phyloP scores from a whole-genome alignment of 2,797 vertebrate species.

The Enteromius radiatus region DNA sequence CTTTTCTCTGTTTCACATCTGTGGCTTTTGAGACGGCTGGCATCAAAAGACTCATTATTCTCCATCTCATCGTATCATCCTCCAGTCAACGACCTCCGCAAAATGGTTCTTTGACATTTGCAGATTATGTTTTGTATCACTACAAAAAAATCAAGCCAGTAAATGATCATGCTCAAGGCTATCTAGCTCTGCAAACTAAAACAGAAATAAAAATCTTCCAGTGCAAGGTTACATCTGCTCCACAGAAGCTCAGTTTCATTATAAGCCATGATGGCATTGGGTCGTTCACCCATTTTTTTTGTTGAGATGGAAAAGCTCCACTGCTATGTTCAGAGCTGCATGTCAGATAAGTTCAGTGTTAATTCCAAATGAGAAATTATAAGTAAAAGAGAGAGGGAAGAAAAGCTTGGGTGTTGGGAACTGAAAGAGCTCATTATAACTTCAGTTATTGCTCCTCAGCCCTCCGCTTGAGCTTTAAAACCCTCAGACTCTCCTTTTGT shows the following conservation, averaged over 20 bases:
- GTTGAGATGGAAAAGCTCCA: conserved; percentile 35
- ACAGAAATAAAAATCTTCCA: conserved; percentile 4
- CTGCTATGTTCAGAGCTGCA: conserved; percentile 56
- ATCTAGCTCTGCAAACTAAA: conserved; percentile 15
- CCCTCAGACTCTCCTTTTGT: conserved; percentile 61
- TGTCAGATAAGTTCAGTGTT: conserved; percentile 61
- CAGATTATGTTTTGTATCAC: conserved; percentile 39
- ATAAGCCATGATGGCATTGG: conserved; percentile 30
- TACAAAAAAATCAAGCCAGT: conserved; percentile 30
- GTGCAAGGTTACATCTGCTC: conserved; percentile 22
- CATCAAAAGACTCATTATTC: conserved; percentile 43
- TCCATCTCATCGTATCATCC: conserved; percentile 31
- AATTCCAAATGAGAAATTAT: conserved; percentile 64
- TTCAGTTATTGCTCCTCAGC: conserved; percentile 70
- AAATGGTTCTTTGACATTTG: conserved; percentile 41
- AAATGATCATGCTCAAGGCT: conserved; percentile 43
- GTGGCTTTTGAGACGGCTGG: conserved; percentile 26
- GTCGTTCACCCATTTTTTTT: conserved; percentile 42
- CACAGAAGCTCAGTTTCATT: conserved; percentile 31
- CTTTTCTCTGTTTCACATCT: conserved; percentile 13
- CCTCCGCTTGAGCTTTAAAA: conserved; percentile 65
- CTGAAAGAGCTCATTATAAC: conserved; percentile 62
- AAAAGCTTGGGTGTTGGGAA: conserved; percentile 52
- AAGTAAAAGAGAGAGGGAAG: conserved; percentile 43
- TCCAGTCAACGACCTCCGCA: conserved; percentile 55